These are phyloP conservation scores for Philypnodon macrostomus DNA, from an alignment of 2,797 vertebrate species.

Conservation along the genomic window DNA sequence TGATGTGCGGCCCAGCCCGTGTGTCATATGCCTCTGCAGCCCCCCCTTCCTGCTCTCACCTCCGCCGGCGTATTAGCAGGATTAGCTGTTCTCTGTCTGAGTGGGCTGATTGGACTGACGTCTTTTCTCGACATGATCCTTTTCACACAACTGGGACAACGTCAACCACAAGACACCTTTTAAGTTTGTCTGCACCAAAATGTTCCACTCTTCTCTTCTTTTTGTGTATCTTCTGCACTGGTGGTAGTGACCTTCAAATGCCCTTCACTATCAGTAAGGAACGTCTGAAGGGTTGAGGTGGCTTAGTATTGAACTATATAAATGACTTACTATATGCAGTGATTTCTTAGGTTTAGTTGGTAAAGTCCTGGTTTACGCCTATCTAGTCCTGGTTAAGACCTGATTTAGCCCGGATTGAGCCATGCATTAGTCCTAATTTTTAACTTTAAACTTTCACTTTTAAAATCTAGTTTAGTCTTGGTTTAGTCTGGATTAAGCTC, in stretches of 20 bases:
- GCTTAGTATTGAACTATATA: too few species aligned
- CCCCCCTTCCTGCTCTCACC: conserved; percentile 9
- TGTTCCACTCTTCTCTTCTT: not conserved
- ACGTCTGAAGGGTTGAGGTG: too few species aligned
- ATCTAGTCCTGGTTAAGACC: too few species aligned
- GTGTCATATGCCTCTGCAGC: conserved; percentile 12
- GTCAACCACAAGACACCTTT: conserved; percentile 9
- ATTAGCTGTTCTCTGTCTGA: conserved; percentile 68
- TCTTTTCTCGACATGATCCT: conserved; percentile 46
- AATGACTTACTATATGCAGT: too few species aligned
- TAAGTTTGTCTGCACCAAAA: not conserved
- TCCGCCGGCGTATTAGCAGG: conserved; percentile 49
- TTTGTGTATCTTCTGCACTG: too few species aligned
- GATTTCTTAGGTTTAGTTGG: too few species aligned
- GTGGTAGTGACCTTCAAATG: not conserved
- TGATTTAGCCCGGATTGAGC: too few species aligned
- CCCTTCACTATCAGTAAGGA: conserved; percentile 12
- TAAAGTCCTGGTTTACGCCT: too few species aligned
- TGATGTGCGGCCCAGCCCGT: conserved; percentile 5
- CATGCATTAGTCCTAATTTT: too few species aligned
- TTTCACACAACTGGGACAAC: conserved; percentile 32
- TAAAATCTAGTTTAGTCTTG: too few species aligned
- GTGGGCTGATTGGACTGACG: conserved; percentile 59
- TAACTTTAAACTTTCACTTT: too few species aligned
- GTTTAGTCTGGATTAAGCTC: too few species aligned